These are phyloP conservation scores for Cenopis cana DNA, from an alignment of 2,888 invertebrate species.

Conservation along the genomic window DNA sequence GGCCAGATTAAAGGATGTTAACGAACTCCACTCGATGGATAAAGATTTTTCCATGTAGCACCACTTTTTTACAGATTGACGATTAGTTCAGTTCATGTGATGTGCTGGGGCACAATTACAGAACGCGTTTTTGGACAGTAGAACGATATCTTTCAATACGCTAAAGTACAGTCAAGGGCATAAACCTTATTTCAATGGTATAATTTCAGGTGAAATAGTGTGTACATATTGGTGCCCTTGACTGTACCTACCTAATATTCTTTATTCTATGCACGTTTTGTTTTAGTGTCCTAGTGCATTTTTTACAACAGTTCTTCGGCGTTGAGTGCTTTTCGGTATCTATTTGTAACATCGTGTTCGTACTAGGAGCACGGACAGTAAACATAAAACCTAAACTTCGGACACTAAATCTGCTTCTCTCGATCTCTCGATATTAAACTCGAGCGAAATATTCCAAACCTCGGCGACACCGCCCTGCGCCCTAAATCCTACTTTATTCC, in stretches of 20 bases:
- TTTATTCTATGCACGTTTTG: no score
- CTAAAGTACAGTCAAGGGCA: no score
- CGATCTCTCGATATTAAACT: conserved; percentile 30
- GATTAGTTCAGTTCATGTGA: neutral
- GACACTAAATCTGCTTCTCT: conserved; percentile 23
- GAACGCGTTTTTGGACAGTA: neutral
- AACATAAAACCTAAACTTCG: conserved; percentile 9
- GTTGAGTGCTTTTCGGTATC: neutral
- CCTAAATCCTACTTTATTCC: conserved; percentile 1
- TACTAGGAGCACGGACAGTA: neutral
- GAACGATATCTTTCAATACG: no score
- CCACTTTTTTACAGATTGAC: neutral
- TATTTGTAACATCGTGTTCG: neutral
- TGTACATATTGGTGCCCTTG: no score
- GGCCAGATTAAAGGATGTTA: neutral
- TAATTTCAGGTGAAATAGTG: no score
- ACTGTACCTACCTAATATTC: no score
- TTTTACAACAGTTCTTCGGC: no score
- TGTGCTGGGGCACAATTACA: neutral
- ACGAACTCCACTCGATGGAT: neutral
- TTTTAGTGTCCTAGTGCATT: no score
- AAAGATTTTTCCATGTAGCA: neutral
- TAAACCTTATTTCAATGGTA: no score
- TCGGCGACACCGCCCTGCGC: neutral
- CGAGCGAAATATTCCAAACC: conserved; percentile 17